These are phyloP conservation scores for Grus americana DNA, from an alignment of 2,113 vertebrate species.

Conservation along the genomic window DNA sequence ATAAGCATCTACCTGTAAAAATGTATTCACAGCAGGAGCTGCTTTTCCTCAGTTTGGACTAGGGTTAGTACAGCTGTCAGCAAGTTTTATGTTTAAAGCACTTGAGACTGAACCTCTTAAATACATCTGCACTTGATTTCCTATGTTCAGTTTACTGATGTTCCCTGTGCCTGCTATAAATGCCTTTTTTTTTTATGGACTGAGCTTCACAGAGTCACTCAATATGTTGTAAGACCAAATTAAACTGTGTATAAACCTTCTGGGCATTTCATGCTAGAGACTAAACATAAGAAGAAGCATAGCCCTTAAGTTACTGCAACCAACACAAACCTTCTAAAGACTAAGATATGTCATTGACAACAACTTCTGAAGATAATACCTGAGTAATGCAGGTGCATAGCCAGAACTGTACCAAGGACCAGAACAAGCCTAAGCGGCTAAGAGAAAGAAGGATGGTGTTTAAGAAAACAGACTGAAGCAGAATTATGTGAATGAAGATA, in stretches of 20 bases:
- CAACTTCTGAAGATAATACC: neutral
- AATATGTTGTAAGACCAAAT: rapidly evolving
- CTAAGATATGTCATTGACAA: neutral
- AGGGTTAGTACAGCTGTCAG: neutral
- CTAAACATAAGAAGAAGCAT: neutral
- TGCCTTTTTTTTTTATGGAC: neutral
- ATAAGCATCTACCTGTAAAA: neutral
- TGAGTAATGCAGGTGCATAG: neutral
- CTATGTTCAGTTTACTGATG: neutral
- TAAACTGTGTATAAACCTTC: neutral
- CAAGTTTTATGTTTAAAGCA: neutral
- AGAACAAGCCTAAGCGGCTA: neutral
- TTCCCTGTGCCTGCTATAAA: neutral
- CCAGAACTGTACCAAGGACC: neutral
- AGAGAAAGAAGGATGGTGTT: neutral
- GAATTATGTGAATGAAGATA: neutral
- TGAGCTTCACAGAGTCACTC: neutral
- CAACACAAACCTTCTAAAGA: neutral
- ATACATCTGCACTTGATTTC: neutral
- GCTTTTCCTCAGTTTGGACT: neutral
- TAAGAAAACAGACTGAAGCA: neutral
- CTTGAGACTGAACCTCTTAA: neutral
- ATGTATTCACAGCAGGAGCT: neutral
- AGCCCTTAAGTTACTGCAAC: neutral
- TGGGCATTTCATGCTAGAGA: neutral